Base-by-base conservation (phyloP, 2,888 invertebrate genomes). In the Drosophila infuscata region DNA sequence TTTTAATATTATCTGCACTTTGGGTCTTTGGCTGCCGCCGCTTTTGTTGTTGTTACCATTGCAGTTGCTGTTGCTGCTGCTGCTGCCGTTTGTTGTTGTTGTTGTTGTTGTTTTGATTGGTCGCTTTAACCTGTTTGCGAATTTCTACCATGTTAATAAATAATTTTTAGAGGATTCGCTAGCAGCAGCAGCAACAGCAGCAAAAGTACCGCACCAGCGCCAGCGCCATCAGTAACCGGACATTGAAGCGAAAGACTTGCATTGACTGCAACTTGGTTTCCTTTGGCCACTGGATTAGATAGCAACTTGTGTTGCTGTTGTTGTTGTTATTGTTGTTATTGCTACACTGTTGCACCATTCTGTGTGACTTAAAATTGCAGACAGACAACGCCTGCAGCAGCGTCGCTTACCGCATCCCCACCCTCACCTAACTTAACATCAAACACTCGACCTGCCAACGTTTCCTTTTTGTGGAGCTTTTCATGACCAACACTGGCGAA, bases 101-200 rank as follows among this genome's bases (percentile, higher is more conserved):
- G 72, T 62, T 83, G 69, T 83, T 81, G 81, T 78, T 87, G 89
- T 81, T 88, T 87, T 89, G 87, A 87, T 90, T 90, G 84, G 77
- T 77, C 87, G 87, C 70, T 91, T 91, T 91, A 92, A 92, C 92
- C 92, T 92, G 92, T 92, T 92, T 92, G 83, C 88, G 86, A 89
- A 90, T 89, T 87, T 90, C 83, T 87, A 85, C 89, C 89, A 88
- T 91, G 89, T 91, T 92, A 92, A 92, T 92, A 92, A 92, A 92
- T 92, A 92, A 92, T 92, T 92, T 92, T 92, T 91, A 90, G 89
- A 89, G 91, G 91, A 90, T 89, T 89, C 86, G 83, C 80, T 70
- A 76, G 75, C 67, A 72, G 67, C 49, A 59, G 65, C 69, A 79
- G 56, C 60, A 72, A 65, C 64, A 54, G 62, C 70, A 69, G 33